Base-by-base conservation (phyloP, 1,140 invertebrate species). In the Caenorhabditis brenneri region DNA sequence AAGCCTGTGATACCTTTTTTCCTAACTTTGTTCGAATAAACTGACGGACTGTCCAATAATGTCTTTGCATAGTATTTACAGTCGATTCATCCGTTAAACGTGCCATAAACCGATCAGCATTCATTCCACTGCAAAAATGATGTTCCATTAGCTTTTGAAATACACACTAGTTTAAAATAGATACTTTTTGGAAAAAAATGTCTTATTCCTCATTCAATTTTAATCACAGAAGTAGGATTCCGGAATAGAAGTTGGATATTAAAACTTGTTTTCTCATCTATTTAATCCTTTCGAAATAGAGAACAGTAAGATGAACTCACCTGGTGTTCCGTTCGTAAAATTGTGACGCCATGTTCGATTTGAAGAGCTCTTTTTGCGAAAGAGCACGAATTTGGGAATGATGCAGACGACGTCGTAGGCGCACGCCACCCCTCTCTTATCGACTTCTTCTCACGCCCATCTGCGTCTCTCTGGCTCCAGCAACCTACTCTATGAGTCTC, bases 41-140 rank as follows among this genome's bases (percentile, higher is more conserved):
- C 92, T 98, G 97, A 91, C 98, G 99, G 4, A 97, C 98, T 39
- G 98, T 95, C 97, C 97, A 99, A 92, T 96, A 99, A 86, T 97
- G 96, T 91, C 97, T 95, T 91, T 98, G 96, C 94, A 97, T 95
- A 91, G 95, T 95, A 29, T 93, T 93, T 1, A 95, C 91, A 0
- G 94, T 92, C 42, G 93, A 93, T 58, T 91, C 91, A 83, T 93
- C 92, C 78, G 91, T 90, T 9, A 74, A 31, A 69, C 91, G 90
- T 84, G 92, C 92, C 60, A 88, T 85, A 86, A 91, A 90, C 53
- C 91, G 88, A 85, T 92, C 92, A 83, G 91, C 92, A 53, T 87
- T 89, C 81, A 88, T 85, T 6, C 87, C 87, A 82, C 88, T 88
- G 80, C 48, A 88, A 87, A 83, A n/a, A 1, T 19, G 1, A 51